Percentiles rank a stretch among this genome's conserved stretches.
Conservation (phyloP, 1,140 invertebrate species). For the Leptinotarsa undecemlineata region DNA sequence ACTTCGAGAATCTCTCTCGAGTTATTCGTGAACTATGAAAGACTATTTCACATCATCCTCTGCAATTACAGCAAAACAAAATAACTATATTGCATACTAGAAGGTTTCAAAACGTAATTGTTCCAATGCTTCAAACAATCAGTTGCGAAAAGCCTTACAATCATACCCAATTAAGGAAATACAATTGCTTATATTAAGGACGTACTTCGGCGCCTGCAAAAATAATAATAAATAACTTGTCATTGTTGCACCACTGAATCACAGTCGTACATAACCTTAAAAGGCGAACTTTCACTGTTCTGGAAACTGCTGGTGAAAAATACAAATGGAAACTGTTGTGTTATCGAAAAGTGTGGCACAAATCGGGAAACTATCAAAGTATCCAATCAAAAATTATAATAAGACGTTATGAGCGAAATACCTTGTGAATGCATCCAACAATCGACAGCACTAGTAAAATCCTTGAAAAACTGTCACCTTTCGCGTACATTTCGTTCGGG, state of each 20-base stretch:
- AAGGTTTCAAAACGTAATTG: background rate
- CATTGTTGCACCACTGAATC: background rate
- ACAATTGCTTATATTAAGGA: background rate
- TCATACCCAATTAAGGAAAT: background rate
- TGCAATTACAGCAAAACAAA: background rate
- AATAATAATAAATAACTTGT: background rate
- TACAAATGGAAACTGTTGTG: background rate
- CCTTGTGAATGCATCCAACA: background rate
- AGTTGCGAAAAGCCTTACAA: background rate
- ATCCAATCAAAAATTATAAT: background rate
- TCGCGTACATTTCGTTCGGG: background rate
- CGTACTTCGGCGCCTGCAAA: too few relatives aligned
- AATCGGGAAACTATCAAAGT: background rate
- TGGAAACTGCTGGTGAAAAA: background rate
- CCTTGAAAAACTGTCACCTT: background rate
- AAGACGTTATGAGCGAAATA: background rate
- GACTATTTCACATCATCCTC: background rate
- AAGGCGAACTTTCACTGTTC: background rate
- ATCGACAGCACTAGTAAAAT: background rate
- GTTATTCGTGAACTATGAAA: background rate
- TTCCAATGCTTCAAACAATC: background rate
- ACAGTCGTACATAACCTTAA: background rate
- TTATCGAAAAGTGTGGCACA: background rate
- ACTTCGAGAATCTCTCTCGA: too few relatives aligned
- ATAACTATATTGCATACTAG: background rate